phyloP scores from a whole-genome alignment of 2,797 vertebrate genomes.

The Sphaeramia orbicularis region DNA sequence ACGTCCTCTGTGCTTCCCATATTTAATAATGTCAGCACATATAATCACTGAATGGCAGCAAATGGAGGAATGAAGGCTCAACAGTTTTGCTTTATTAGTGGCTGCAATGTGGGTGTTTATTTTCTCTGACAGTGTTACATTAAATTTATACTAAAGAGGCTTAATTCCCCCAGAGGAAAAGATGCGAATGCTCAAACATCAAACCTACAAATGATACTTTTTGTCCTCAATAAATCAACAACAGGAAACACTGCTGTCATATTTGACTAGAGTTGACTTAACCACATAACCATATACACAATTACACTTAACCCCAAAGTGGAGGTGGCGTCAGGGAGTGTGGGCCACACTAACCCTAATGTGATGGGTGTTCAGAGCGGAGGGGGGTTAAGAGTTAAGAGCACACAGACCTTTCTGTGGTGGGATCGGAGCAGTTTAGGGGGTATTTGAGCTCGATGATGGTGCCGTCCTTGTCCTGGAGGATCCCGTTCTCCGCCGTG shows the following conservation, averaged over 20 bases:
- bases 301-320: neutral
- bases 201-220: conserved; percentile 13
- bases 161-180: conserved; percentile 25
- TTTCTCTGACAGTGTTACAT: conserved; percentile 24
- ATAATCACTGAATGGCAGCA: conserved; percentile 9
- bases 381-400: neutral
- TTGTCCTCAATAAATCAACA: neutral
- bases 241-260: conserved; percentile 30
- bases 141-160: conserved; percentile 5
- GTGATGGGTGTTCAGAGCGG: neutral
- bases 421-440: conserved; percentile 95
- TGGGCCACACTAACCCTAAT: conserved; percentile 14
- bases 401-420: conserved; percentile 90
- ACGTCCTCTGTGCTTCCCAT: neutral
- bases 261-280: neutral
- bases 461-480: conserved; percentile 96
- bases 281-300: conserved; percentile 32
- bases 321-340: neutral
- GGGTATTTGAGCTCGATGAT: conserved; percentile 94
- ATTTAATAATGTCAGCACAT: neutral
- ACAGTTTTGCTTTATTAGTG: conserved; percentile 1
- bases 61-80: conserved; percentile 9
- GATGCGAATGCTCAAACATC: conserved; percentile 13
- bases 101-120: conserved; percentile 25
- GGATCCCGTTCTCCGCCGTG: conserved; percentile 90